Evolutionary conservation across 2,797 vertebrate species (phyloP).

Genomic region (Scyliorhinus canicula): DNA sequence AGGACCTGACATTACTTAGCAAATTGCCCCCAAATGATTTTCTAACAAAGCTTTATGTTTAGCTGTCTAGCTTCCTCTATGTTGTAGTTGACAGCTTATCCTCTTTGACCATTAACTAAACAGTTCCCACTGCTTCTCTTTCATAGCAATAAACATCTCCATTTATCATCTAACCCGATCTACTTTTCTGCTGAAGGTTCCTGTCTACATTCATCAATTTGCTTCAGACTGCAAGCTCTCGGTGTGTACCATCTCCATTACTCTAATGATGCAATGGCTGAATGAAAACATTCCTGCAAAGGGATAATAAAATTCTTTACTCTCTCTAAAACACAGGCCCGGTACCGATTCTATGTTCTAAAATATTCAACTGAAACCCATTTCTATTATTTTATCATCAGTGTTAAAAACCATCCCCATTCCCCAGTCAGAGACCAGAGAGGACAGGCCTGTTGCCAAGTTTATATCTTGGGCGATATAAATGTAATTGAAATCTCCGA

Average conservation of each 20-base stretch:
- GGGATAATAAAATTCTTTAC: background rate
- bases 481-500: background rate
- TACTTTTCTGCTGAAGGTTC: background rate
- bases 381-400: background rate
- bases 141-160: background rate
- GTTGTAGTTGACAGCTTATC: background rate
- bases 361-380: background rate
- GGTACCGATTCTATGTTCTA: background rate
- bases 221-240: background rate
- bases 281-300: background rate
- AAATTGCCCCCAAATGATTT: slow-evolving; percentile 5
- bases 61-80: background rate
- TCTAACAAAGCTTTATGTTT: background rate
- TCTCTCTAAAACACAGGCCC: too few relatives aligned
- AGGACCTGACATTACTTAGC: background rate
- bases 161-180: background rate
- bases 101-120: background rate
- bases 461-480: background rate
- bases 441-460: too few relatives aligned
- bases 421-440: too few relatives aligned
- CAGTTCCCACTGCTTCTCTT: background rate
- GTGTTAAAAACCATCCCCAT: background rate
- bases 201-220: background rate
- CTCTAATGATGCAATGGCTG: background rate
- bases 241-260: background rate